Evolutionary conservation across 2,113 vertebrate species (phyloP), one percentile per base, ranked within the genome.

Genomic region (Mustela lutreola): DNA sequence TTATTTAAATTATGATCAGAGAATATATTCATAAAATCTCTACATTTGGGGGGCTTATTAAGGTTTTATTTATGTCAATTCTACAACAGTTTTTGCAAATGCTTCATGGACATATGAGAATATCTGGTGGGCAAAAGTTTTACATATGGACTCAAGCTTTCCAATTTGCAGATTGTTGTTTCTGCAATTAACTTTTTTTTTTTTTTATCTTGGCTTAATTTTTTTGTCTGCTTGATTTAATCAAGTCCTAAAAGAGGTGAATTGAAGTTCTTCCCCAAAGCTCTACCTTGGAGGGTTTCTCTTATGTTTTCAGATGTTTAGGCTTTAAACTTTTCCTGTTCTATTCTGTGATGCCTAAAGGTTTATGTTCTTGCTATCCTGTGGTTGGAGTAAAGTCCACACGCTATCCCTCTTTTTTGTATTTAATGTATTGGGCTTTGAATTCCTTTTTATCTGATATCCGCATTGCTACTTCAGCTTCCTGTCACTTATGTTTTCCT

Each of bases 1-100:
- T 92, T 78, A 76, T 90, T 90, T 94, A 84, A 56, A 80, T 53
- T 39, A 93, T 87, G 26, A 4, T 45, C 31, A 71, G 50, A 96
- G 10, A 79, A 89, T 71, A 89, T 76, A 82, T 56, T 70, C 62
- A 82, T 92, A 89, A 71, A 75, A 56, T 56, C 11, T 91, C 39
- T 80, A 50, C 7, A 50, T 84, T 60, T 75, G 1, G 15, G 24
- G 11, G 88, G 45, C 53, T 56, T 75, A 75, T 75, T 84, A 67
- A 89, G 60, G 26, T 53, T 95, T 95, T 82, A 48, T 56, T 95
- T 53, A 83, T 85, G 70, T 31, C 6, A 95, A 36, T 31, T 79
- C 45, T 42, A 48, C 11, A 19, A 70, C 4, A 95, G 31, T 67
- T 93, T 96, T 75, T 80, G 15, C 92, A 80, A 70, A n/a, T 88